Base-by-base conservation (phyloP, 2,113 vertebrate species). In the Myxocyprinus asiaticus region DNA sequence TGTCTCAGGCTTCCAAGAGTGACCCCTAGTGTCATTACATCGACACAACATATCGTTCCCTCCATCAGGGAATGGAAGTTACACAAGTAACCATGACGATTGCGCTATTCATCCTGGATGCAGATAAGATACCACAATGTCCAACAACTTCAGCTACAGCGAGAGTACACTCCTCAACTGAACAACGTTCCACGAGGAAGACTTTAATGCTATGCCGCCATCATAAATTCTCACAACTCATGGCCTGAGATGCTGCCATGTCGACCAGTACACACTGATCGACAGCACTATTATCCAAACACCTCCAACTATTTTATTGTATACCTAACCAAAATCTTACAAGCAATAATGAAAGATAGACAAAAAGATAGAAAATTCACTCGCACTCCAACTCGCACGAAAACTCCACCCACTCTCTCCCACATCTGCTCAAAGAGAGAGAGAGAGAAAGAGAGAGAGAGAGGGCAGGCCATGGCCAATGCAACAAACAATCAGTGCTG, bases 401-500 rank as follows among this genome's bases (percentile, higher is more conserved):
- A 48, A 5, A 48, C 47, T 48, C 47, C 47, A 3, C 8, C 8
- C 47, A 48, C 4, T 48, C 47, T 2, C 4, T 4, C 47, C 5
- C 47, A 8, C 47, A 48, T 48, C 5, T 3, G 1, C 47, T 6
- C 47, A 48, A 4, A 3, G 15, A 9, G 17, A 74, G 56, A 61
- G 56, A 74, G 4, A 50, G 44, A 62, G 11, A 3, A 7, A 15
- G 11, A 74, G 15, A 62, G 11, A 63, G 7, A 62, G 43, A 48
- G 47, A 48, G 47, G 3, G 56, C 17, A 74, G 83, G 7, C 78
- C 47, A 44, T 76, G 44, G 33, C 44, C 71, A 62, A 8, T n/a
- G 33, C 77, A 90, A 89, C 86, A 87, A 90, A 84, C 59, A 89
- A 88, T 88, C 9, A 79, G 84, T 85, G 63, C 56, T 91, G 90